phyloP scores from a whole-genome alignment of 2,888 invertebrate genomes.

The Patella depressa region DNA sequence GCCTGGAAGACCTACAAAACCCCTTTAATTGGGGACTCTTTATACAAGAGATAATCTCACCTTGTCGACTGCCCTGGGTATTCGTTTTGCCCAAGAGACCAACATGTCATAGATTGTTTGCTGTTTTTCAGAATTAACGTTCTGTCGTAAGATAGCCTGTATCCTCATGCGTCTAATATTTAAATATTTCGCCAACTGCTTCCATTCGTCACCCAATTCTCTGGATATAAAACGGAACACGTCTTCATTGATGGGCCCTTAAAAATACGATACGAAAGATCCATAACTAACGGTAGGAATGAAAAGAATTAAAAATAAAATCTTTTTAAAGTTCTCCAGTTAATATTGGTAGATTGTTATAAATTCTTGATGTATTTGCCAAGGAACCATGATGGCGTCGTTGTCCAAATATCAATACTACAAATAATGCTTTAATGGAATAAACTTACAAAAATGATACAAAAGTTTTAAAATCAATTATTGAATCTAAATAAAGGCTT shows the following conservation, averaged over 20 bases:
- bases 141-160: constrained; percentile 66
- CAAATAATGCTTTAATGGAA: too few species aligned
- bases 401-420: too few species aligned
- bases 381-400: too few species aligned
- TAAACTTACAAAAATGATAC: too few species aligned
- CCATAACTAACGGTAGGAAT: too few species aligned
- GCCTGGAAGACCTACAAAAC: too few species aligned
- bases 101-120: constrained; percentile 65
- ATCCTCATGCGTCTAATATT: constrained; percentile 59
- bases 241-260: constrained; percentile 59
- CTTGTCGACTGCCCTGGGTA: constrained; percentile 64
- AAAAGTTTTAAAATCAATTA: too few species aligned
- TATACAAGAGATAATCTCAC: constrained; percentile 34
- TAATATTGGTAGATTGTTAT: too few species aligned
- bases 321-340: too few species aligned
- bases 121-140: constrained; percentile 55
- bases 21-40: too few species aligned
- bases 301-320: too few species aligned
- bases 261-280: background rate
- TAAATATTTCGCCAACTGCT: constrained; percentile 55
- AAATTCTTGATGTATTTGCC: too few species aligned
- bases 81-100: constrained; percentile 64
- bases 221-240: constrained; percentile 54
- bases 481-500: background rate
- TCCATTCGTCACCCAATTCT: constrained; percentile 67